Percentiles rank a stretch among this genome's conserved stretches.
phyloP scores from a whole-genome alignment of 2,113 vertebrate species.

The Dicentrarchus labrax region DNA sequence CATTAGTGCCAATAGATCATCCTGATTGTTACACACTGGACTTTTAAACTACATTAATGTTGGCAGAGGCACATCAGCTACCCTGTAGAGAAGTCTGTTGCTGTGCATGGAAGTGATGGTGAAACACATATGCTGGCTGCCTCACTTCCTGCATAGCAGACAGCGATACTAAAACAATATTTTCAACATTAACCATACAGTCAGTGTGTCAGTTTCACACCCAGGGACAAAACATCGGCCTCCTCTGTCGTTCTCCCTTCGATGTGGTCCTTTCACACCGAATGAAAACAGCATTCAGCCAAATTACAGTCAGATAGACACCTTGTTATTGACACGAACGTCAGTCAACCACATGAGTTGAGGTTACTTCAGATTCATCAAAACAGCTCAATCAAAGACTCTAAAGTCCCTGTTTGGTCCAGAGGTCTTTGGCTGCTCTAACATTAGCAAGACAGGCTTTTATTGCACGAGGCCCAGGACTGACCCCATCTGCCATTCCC shows the following conservation, averaged over 20 bases:
- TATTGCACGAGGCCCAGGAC: conserved; percentile 44
- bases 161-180: conserved; percentile 66
- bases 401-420: conserved; percentile 17
- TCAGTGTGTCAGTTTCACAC: conserved; percentile 33
- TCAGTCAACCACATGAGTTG: conserved; percentile 12
- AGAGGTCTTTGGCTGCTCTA: conserved; percentile 42
- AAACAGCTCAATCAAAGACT: conserved; percentile 36
- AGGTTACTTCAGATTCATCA: conserved; percentile 25
- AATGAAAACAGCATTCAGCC: conserved; percentile 26
- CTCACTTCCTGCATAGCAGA: conserved; percentile 5
- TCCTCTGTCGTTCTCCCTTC: background rate
- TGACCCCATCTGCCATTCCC: conserved; percentile 53
- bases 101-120: background rate
- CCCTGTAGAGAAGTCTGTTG: background rate
- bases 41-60: background rate
- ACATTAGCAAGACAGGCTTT: conserved; percentile 24
- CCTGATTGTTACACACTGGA: background rate
- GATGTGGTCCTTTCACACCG: conserved; percentile 26
- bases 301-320: conserved; percentile 24
- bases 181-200: conserved; percentile 19
- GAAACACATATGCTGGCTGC: conserved; percentile 4
- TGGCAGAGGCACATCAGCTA: conserved; percentile 2
- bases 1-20: too few species aligned
- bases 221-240: conserved; percentile 28
- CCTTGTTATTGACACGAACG: conserved; percentile 11